Evolutionary conservation across 2,113 vertebrate genomes (phyloP).

Genomic region (Zingel zingel): DNA sequence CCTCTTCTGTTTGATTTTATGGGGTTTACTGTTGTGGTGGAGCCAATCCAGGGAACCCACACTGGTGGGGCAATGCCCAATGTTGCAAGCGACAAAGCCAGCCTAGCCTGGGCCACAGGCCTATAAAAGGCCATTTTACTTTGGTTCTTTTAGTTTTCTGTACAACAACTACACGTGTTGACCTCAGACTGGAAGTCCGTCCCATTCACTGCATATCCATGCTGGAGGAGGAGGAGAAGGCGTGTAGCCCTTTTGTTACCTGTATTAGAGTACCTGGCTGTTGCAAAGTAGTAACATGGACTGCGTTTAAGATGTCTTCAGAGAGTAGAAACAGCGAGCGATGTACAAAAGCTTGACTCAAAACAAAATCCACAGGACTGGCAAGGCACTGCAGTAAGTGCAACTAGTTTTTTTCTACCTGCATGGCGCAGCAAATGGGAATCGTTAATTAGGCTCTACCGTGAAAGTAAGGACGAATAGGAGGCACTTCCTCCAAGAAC

Average conservation of each 20-base stretch:
- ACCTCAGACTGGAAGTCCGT: slow-evolving; percentile 72
- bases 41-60: slow-evolving; percentile 54
- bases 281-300: slow-evolving; percentile 62
- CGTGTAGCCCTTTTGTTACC: slow-evolving; percentile 81
- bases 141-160: slow-evolving; percentile 60
- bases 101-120: slow-evolving; percentile 44
- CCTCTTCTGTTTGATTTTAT: slow-evolving; percentile 59
- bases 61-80: slow-evolving; percentile 61
- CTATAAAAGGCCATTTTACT: slow-evolving; percentile 77
- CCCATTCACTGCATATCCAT: slow-evolving; percentile 73
- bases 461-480: slow-evolving; percentile 64
- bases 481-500: slow-evolving; percentile 75
- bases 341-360: slow-evolving; percentile 28
- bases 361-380: not conserved
- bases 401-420: slow-evolving; percentile 20
- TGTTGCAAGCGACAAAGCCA: slow-evolving; percentile 59
- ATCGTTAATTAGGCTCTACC: slow-evolving; percentile 65
- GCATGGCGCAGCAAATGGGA: slow-evolving; percentile 55
- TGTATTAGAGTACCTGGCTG: slow-evolving; percentile 82
- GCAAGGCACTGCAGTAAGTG: slow-evolving; percentile 1
- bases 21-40: slow-evolving; percentile 75
- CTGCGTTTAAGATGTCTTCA: slow-evolving; percentile 74
- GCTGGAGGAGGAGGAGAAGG: slow-evolving; percentile 75
- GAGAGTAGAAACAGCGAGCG: slow-evolving; percentile 34
- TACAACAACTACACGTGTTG: slow-evolving; percentile 81